Evolutionary conservation across 2,888 invertebrate genomes (phyloP).

Genomic region (Oligia latruncula): DNA sequence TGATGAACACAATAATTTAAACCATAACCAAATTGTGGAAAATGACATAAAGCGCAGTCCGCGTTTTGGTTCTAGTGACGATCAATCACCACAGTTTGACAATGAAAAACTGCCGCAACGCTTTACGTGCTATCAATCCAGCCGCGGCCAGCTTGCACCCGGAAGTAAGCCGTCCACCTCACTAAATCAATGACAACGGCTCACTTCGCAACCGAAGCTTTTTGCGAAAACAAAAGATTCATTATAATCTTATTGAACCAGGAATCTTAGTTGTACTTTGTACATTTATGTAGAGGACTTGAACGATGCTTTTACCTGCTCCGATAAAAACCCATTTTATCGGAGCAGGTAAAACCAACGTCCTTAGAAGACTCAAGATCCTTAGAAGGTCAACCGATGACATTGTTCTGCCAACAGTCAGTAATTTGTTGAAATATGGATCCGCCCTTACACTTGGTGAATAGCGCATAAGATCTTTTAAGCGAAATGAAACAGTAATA

Average conservation of each 20-base stretch:
- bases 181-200: constrained; percentile 58
- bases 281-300: constrained; percentile 26
- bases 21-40: constrained; percentile 22
- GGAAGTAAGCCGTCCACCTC: constrained; percentile 53
- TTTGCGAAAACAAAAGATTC: constrained; percentile 39
- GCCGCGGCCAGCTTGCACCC: constrained; percentile 37
- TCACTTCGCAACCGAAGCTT: constrained; percentile 39
- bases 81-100: constrained; percentile 61
- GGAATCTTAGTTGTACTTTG: not conserved
- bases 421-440: constrained; percentile 44
- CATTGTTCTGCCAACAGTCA: constrained; percentile 46
- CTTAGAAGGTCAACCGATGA: constrained; percentile 37
- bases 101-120: constrained; percentile 60
- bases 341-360: no score
- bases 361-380: constrained; percentile 16
- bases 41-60: constrained; percentile 34
- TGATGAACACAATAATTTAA: not conserved
- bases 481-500: constrained; percentile 28
- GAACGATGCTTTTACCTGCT: constrained; percentile 35
- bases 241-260: constrained; percentile 27
- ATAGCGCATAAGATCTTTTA: constrained; percentile 24
- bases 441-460: constrained; percentile 19
- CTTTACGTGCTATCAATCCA: constrained; percentile 56
- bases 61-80: constrained; percentile 27
- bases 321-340: constrained; percentile 17